Evolutionary conservation across 1,140 invertebrate species (phyloP).

Genomic region (Hesperophylax magnus): DNA sequence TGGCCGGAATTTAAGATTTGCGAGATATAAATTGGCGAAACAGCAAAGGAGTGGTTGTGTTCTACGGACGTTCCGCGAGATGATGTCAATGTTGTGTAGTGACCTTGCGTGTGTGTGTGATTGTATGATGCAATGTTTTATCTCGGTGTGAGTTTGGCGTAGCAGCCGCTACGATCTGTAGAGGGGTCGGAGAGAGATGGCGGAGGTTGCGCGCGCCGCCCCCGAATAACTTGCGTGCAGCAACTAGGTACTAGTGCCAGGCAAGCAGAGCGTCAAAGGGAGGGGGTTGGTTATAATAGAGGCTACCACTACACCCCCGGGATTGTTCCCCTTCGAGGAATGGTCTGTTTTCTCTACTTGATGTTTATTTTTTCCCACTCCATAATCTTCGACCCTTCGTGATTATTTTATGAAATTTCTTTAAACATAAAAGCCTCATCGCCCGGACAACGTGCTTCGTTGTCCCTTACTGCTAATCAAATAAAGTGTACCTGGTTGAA

Average conservation of each 20-base stretch:
- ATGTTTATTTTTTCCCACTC: conserved; percentile 36
- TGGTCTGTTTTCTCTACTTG: conserved; percentile 10
- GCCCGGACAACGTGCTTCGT: too few species aligned
- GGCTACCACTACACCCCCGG: background rate
- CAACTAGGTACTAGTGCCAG: too few species aligned
- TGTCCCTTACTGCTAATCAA: too few species aligned
- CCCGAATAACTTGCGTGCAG: background rate
- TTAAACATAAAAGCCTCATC: too few species aligned
- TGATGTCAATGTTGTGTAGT: conserved; percentile 29
- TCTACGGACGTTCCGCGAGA: conserved; percentile 24
- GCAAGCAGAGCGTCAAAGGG: too few species aligned
- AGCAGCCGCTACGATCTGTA: conserved; percentile 28
- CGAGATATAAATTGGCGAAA: conserved; percentile 7
- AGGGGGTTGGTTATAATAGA: conserved; percentile 2
- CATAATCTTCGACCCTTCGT: conserved; percentile 34
- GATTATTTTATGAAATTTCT: conserved; percentile 26
- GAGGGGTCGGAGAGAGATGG: background rate
- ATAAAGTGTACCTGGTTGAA: too few species aligned
- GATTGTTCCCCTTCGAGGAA: conserved; percentile 33
- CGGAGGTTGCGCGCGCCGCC: conserved; percentile 29
- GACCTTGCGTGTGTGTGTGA: conserved; percentile 35
- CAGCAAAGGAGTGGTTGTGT: conserved; percentile 44
- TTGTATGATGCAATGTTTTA: background rate
- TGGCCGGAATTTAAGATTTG: conserved; percentile 12
- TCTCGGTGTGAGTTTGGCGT: conserved; percentile 25